These are phyloP conservation scores for Euplagia quadripunctaria DNA, from an alignment of 2,888 invertebrate species.

Conservation along the genomic window DNA sequence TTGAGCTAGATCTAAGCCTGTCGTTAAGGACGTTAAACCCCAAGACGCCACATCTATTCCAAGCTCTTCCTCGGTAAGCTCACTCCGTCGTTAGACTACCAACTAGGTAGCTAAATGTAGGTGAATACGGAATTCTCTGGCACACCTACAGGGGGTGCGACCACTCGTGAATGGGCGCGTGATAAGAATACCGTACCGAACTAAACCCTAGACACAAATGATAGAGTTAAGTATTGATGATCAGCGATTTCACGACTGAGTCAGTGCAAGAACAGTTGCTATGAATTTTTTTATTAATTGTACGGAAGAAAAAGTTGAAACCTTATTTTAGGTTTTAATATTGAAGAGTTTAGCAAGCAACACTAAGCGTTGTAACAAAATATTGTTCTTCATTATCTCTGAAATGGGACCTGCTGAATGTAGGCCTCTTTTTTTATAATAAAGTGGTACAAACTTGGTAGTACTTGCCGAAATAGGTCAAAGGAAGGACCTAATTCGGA, in stretches of 20 bases:
- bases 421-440: no score
- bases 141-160: constrained; percentile 46
- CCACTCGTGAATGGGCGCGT: constrained; percentile 55
- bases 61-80: constrained; percentile 24
- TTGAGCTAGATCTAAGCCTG: neutral
- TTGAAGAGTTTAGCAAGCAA: neutral
- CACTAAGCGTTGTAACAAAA: neutral
- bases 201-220: neutral
- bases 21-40: neutral
- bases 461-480: no score
- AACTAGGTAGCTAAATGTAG: constrained; percentile 58
- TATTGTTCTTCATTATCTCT: no score
- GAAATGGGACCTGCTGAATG: no score
- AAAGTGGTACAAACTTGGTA: no score
- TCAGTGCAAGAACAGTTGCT: neutral
- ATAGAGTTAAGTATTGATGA: neutral
- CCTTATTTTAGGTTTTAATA: no score
- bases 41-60: constrained; percentile 43
- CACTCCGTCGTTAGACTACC: constrained; percentile 56
- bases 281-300: neutral
- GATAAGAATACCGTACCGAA: constrained; percentile 45
- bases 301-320: neutral
- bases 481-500: no score
- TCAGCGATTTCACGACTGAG: neutral
- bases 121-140: constrained; percentile 54